Evolutionary conservation across 30 jellyfish, hydroid and myxozoan genomes (phyloP).

Genomic region (Mastigias papua): DNA sequence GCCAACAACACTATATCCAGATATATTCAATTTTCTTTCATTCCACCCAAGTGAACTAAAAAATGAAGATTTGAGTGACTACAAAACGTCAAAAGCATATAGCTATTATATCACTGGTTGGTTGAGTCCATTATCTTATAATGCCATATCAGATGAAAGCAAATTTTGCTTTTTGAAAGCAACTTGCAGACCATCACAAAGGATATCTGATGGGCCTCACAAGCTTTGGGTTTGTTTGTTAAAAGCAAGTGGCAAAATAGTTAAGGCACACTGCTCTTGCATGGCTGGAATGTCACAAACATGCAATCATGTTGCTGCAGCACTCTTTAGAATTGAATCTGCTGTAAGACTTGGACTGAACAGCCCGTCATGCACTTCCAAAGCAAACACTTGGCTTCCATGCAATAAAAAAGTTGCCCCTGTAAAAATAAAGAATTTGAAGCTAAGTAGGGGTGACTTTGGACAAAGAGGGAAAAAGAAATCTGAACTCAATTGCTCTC

Average conservation of each 20-base stretch:
- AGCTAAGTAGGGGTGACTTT: constrained; percentile 17
- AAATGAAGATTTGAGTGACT: constrained; percentile 24
- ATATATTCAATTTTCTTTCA: constrained; percentile 32
- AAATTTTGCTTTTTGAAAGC: constrained; percentile 14
- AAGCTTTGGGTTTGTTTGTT: constrained; percentile 11
- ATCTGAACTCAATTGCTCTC: too few relatives aligned
- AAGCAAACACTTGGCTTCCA: constrained; percentile 19
- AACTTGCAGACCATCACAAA: constrained; percentile 51
- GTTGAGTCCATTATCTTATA: constrained; percentile 5
- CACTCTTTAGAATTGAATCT: constrained; percentile 24
- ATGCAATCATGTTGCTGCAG: not conserved
- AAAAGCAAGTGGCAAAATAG: constrained; percentile 14
- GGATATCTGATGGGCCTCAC: constrained; percentile 15
- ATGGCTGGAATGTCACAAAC: not conserved
- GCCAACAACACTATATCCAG: constrained; percentile 38
- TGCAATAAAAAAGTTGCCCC: constrained; percentile 8
- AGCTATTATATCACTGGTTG: constrained; percentile 14
- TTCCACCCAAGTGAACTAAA: constrained; percentile 35
- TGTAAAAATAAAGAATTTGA: not conserved
- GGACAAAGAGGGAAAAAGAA: too few relatives aligned
- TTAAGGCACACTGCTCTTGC: not conserved
- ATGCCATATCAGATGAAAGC: constrained; percentile 33
- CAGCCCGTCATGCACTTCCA: constrained; percentile 11
- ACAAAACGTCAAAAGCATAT: constrained; percentile 30
- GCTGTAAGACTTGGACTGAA: constrained; percentile 26